Evolutionary conservation across 2,888 invertebrate genomes (phyloP).

Genomic region (Sinelater perroti): DNA sequence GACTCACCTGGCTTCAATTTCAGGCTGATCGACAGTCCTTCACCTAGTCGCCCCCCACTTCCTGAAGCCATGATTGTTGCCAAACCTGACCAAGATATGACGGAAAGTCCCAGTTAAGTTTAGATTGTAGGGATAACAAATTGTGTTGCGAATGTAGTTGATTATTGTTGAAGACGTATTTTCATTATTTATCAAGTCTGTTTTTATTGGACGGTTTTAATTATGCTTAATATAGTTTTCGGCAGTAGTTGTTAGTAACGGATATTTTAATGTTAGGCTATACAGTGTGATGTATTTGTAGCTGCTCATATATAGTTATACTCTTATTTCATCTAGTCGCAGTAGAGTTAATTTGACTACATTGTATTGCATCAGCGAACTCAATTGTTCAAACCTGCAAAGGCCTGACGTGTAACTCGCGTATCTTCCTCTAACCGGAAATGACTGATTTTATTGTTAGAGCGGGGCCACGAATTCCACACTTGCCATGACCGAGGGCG

Average conservation of each 20-base stretch:
- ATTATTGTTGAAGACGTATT: not conserved
- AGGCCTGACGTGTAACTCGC: not conserved
- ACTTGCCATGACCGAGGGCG: not conserved
- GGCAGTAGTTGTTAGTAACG: not conserved
- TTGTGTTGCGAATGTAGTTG: not conserved
- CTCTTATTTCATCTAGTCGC: constrained; percentile 8
- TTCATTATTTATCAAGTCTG: constrained; percentile 4
- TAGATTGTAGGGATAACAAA: not conserved
- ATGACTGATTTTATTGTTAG: constrained; percentile 3
- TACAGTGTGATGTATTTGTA: constrained; percentile 12
- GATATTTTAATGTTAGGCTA: constrained; percentile 12
- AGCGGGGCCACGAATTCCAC: not conserved
- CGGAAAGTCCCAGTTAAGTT: constrained; percentile 58
- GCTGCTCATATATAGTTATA: not conserved
- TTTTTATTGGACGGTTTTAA: not conserved
- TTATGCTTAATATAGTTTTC: not conserved
- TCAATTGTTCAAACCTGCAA: not conserved
- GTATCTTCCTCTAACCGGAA: not conserved
- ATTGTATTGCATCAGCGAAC: not conserved
- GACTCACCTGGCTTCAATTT: constrained; percentile 69
- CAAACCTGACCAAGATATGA: constrained; percentile 60
- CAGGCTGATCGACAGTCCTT: constrained; percentile 65
- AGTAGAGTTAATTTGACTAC: not conserved
- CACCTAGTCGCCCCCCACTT: constrained; percentile 59
- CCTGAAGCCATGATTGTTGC: constrained; percentile 56